Base-by-base conservation (phyloP, 2,113 vertebrate genomes). In the Narcine bancroftii region DNA sequence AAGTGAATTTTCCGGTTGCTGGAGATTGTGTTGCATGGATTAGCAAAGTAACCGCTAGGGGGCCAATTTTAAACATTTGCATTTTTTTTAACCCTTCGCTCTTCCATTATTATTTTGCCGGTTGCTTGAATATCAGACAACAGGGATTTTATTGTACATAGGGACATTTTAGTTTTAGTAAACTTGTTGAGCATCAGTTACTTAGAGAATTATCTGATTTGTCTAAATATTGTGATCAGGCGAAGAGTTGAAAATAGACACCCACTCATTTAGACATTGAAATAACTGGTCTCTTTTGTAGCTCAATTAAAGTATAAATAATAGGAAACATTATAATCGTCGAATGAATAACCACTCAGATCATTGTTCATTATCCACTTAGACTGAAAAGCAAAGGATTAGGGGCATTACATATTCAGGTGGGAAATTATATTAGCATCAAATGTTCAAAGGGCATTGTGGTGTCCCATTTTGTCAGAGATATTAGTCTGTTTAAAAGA, bases 361-460 rank as follows among this genome's bases (percentile, higher is more conserved):
- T 42, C 73, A 76, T 39, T 39, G 21, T 81, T 81, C 45, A 81
- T 81, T 81, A 81, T 50, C 77, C 77, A 50, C 77, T 81, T 81
- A 47, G 47, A 9, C 9, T 50, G 42, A 81, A 81, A 81, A 29
- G 77, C 21, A 24, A 24, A 29, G 24, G 24, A 13, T 81, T 81
- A 81, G 77, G 10, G 77, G 19, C 45, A 50, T 81, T 47, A 81
- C 17, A 11, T 29, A 81, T 50, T 81, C 45, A 81, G 24, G 29
- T 81, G 45, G 21, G 47, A 45, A 29, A 26, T 21, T 81, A 45
- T 26, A 81, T 81, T 81, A 81, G 26, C 77, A 81, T 29, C 76
- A 79, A 47, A 26, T 47, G 21, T 79, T 81, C 77, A 50, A 45
- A 79, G 26, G 76, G 3, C 45, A 50, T 47, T 50, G 24, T 45